Evolutionary conservation across 2,888 invertebrate genomes (phyloP).

Genomic region (Drosophila paracracens): DNA sequence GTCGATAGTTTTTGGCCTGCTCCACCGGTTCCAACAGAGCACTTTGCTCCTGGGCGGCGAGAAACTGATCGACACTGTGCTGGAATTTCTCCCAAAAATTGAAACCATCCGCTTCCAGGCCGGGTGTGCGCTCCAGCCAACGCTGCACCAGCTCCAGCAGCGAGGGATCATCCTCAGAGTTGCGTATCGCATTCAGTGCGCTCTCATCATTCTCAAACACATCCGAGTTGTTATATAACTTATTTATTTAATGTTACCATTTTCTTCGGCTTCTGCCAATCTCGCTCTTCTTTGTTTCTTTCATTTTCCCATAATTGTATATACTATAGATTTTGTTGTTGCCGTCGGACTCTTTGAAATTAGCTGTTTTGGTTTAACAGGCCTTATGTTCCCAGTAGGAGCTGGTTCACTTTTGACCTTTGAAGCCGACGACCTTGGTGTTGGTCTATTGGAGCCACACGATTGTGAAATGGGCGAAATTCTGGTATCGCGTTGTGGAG

Average conservation of each 20-base stretch:
- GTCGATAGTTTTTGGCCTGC: slow-evolving; percentile 87
- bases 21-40: slow-evolving; percentile 88
- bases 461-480: too few species aligned
- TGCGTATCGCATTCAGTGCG: slow-evolving; percentile 86
- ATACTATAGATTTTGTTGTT: slow-evolving; percentile 27
- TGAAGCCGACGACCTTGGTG: too few species aligned
- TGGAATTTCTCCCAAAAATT: slow-evolving; percentile 98
- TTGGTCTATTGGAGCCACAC: too few species aligned
- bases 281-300: slow-evolving; percentile 16
- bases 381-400: too few species aligned
- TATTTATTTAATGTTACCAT: slow-evolving; percentile 50
- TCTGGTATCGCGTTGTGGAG: too few species aligned
- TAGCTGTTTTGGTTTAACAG: too few species aligned
- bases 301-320: slow-evolving; percentile 36
- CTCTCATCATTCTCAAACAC: slow-evolving; percentile 92
- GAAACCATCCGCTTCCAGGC: slow-evolving; percentile 92
- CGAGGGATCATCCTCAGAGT: slow-evolving; percentile 94
- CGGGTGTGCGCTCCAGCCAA: slow-evolving; percentile 98
- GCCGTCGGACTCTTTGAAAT: background rate
- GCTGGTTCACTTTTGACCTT: too few species aligned
- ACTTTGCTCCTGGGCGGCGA: slow-evolving; percentile 87
- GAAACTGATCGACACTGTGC: slow-evolving; percentile 89
- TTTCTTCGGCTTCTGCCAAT: slow-evolving; percentile 16
- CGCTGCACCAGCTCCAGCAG: slow-evolving; percentile 93
- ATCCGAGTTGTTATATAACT: slow-evolving; percentile 86